Base-by-base conservation (phyloP, 2,888 invertebrate genomes). In the Sphecodes monilicornis region DNA sequence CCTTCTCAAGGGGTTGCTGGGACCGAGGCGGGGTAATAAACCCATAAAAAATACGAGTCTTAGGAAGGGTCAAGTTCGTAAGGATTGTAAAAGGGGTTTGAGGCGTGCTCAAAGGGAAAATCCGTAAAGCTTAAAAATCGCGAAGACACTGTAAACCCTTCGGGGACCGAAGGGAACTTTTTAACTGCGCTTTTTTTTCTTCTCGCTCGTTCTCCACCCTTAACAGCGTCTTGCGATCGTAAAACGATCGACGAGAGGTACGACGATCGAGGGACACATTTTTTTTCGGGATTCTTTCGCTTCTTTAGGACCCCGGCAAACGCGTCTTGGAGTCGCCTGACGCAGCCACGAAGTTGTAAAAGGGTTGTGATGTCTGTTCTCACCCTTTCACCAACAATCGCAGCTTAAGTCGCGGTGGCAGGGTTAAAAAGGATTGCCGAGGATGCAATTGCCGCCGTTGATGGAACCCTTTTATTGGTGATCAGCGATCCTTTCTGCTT, bases 391-490 rank as follows among this genome's bases (percentile, higher is more conserved):
- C 77, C 84, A 76, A 90, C 79, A 91, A 90, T 86, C 88, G 80
- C 5, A 90, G 82, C 87, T 91, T 87, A 86, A 79, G 88, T 85
- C 87, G 85, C 85, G 86, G 92, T 91, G 92, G 91, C 89, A 80
- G 91, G 88, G 90, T 88, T 92, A 88, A 90, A 94, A 93, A 94
- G 92, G 93, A 92, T 93, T 93, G 92, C 85, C 87, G 0, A 10
- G 88, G 88, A 86, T 87, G 84, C 89, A 90, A 91, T 86, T 79
- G 83, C 78, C 77, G 80, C 74, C 81, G 78, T 82, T 84, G 87
- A 22, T 5, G 66, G 90, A 92, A 93, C 91, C 93, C 93, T 91
- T 94, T 94, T 94, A 94, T 93, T 93, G 93, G 93, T 94, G 93
- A 94, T 94, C 92, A 94, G 87, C 86, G 90, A 85, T 90, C 91